A percentile compares a stretch with the other conserved stretches of the same genome.
Conservation (phyloP, 1,140 invertebrate species). For the Atta cephalotes region DNA sequence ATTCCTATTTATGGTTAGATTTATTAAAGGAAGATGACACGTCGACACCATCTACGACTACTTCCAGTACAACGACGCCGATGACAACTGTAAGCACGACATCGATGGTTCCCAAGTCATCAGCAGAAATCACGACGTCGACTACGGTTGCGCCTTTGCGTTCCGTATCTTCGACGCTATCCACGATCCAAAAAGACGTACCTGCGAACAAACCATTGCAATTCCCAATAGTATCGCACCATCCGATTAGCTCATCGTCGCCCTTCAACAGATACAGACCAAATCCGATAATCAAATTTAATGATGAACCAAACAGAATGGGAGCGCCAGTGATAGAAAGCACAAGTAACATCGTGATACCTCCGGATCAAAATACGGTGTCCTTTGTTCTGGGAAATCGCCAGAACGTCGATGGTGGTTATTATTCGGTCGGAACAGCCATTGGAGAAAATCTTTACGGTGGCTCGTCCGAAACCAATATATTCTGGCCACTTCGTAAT, state of each 20-base stretch:
- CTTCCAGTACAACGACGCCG: slow-evolving; percentile 63
- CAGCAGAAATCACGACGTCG: slow-evolving; percentile 33
- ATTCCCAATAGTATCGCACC: slow-evolving; percentile 31
- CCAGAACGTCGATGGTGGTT: slow-evolving; percentile 87
- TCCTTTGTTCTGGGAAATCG: slow-evolving; percentile 89
- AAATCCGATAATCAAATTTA: slow-evolving; percentile 38
- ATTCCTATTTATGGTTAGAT: slow-evolving; percentile 26
- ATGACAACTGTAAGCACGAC: slow-evolving; percentile 31
- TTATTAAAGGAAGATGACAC: slow-evolving; percentile 25
- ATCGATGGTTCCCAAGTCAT: background rate
- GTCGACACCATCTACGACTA: slow-evolving; percentile 4
- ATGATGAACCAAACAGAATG: slow-evolving; percentile 56
- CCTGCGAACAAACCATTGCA: slow-evolving; percentile 5
- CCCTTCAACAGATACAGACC: slow-evolving; percentile 68
- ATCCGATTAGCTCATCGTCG: slow-evolving; percentile 76
- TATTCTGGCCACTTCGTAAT: slow-evolving; percentile 79
- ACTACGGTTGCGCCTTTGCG: slow-evolving; percentile 24
- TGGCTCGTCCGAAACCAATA: slow-evolving; percentile 65
- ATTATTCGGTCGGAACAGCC: slow-evolving; percentile 84
- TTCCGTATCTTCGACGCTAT: slow-evolving; percentile 10
- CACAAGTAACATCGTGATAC: slow-evolving; percentile 89
- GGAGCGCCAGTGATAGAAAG: slow-evolving; percentile 81
- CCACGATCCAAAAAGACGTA: background rate
- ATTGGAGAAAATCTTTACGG: slow-evolving; percentile 85
- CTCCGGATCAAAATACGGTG: slow-evolving; percentile 88